phyloP scores from a whole-genome alignment of 1,140 invertebrate genomes.

The Steinernema khuongi region DNA sequence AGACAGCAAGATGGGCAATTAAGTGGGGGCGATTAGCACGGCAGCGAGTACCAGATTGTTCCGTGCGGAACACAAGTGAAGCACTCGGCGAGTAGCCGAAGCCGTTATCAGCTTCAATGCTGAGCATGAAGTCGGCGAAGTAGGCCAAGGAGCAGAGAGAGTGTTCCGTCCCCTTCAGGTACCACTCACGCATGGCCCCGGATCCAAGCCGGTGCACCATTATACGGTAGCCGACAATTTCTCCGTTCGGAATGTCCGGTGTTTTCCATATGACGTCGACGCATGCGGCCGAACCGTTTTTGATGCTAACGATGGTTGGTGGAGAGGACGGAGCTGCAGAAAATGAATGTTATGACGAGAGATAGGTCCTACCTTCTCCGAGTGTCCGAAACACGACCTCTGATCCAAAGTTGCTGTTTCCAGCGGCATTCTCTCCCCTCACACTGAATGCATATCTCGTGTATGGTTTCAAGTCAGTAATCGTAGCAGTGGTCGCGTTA shows the following conservation, averaged over 20 bases:
- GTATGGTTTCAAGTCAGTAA: constrained; percentile 41
- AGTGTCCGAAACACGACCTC: constrained; percentile 49
- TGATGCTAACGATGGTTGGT: constrained; percentile 41
- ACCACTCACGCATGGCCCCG: constrained; percentile 49
- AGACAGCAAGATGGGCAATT: constrained; percentile 4
- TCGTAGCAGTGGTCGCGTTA: constrained; percentile 38
- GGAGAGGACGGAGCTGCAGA: constrained; percentile 38
- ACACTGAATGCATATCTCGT: constrained; percentile 46
- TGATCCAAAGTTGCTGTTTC: constrained; percentile 50
- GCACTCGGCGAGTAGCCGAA: constrained; percentile 54
- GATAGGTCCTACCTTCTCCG: constrained; percentile 34
- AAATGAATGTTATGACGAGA: background rate
- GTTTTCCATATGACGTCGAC: constrained; percentile 43
- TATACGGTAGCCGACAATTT: constrained; percentile 45
- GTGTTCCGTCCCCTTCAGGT: constrained; percentile 40
- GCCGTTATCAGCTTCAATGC: constrained; percentile 52
- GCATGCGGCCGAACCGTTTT: constrained; percentile 45
- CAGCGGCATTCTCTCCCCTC: constrained; percentile 54
- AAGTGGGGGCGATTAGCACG: background rate
- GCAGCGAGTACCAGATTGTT: constrained; percentile 35
- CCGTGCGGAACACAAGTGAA: constrained; percentile 42
- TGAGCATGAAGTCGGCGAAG: constrained; percentile 41
- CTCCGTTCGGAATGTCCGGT: constrained; percentile 23
- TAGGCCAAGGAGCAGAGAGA: constrained; percentile 39
- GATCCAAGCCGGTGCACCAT: constrained; percentile 47